phyloP scores from a whole-genome alignment of 2,113 vertebrate species.

The Empidonax traillii region DNA sequence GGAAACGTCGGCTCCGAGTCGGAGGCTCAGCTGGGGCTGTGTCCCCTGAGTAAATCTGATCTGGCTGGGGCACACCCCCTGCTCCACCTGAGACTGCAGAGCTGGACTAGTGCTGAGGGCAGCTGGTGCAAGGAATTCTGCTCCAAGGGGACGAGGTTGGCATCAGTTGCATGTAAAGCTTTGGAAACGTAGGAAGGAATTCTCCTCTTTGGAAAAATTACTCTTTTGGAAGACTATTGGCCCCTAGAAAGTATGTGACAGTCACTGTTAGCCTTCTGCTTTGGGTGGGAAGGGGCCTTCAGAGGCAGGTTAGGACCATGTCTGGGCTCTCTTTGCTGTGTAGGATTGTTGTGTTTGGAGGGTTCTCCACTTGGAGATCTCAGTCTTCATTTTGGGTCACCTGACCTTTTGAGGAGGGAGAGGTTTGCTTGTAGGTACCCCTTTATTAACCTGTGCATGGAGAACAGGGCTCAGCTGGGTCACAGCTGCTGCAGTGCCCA shows the following conservation, averaged over 20 bases:
- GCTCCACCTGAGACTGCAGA: background rate
- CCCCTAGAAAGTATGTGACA: background rate
- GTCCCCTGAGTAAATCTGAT: conserved; percentile 28
- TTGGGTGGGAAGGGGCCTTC: background rate
- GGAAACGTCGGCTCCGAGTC: background rate
- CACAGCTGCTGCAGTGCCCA: background rate
- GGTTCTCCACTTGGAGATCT: background rate
- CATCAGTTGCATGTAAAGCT: background rate
- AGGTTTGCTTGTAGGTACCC: background rate
- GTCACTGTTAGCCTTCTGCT: background rate
- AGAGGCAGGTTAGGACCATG: background rate
- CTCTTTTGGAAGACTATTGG: background rate
- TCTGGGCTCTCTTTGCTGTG: background rate
- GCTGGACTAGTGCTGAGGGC: background rate
- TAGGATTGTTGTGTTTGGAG: background rate
- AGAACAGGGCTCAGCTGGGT: background rate
- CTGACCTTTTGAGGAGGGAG: background rate
- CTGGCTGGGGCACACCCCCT: background rate
- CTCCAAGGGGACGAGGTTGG: background rate
- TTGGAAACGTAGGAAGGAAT: background rate
- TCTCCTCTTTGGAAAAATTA: background rate
- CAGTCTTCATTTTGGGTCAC: background rate
- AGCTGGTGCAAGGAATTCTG: background rate
- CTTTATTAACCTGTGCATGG: background rate
- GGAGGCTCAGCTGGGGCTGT: background rate